Conservation (phyloP, 1,140 invertebrate species). For the Drosophila leontia region DNA sequence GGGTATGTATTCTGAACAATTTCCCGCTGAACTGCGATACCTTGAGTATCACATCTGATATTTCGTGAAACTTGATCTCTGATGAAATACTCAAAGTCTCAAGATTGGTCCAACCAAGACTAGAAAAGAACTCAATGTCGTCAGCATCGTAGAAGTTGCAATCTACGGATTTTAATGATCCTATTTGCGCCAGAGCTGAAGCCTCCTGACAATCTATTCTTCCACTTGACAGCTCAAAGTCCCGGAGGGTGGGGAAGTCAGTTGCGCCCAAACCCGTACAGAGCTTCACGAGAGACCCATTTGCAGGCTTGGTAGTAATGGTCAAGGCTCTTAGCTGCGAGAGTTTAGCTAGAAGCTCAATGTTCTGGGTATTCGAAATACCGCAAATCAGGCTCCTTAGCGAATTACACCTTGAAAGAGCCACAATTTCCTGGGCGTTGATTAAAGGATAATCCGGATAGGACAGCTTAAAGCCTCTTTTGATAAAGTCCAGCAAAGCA, state of each 20-base stretch:
- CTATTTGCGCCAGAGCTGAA: not conserved
- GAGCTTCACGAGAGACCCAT: not conserved
- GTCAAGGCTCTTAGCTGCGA: not conserved
- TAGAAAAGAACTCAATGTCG: not conserved
- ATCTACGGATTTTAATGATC: not conserved
- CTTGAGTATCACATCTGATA: not conserved
- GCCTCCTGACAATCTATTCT: not conserved
- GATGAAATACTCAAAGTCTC: not conserved
- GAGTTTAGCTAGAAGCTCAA: conserved; percentile 5
- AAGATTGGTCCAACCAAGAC: not conserved
- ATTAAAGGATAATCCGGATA: not conserved
- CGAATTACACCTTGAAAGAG: not conserved
- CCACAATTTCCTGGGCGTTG: not conserved
- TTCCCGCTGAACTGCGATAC: not conserved
- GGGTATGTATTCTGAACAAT: not conserved
- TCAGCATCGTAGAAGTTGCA: not conserved
- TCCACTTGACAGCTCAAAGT: not conserved
- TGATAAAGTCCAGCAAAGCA: not conserved
- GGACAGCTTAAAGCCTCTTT: not conserved
- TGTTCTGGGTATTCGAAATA: not conserved
- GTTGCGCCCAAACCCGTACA: not conserved
- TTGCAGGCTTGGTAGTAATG: not conserved
- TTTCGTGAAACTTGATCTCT: not conserved
- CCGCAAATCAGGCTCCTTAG: not conserved
- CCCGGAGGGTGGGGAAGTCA: not conserved